phyloP scores from a whole-genome alignment of 2,888 invertebrate genomes.

The Cantharis flavilabris region DNA sequence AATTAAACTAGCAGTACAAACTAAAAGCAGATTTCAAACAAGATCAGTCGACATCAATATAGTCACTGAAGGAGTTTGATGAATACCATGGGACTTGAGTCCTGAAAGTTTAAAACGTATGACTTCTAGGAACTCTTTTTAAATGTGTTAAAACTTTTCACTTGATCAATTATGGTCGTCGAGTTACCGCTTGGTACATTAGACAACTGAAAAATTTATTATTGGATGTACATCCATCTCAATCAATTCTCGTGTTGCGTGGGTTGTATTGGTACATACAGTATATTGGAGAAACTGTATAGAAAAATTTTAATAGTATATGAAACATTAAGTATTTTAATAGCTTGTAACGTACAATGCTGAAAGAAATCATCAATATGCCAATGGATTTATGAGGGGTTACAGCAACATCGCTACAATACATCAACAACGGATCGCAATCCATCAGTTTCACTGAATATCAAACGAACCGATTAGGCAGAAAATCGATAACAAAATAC shows the following conservation, averaged over 20 bases:
- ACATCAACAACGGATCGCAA: slow-evolving; percentile 32
- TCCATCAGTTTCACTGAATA: slow-evolving; percentile 34
- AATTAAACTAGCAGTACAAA: slow-evolving; percentile 34
- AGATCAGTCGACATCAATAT: slow-evolving; percentile 26
- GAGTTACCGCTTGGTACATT: neutral
- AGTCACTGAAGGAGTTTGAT: slow-evolving; percentile 17
- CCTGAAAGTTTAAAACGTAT: slow-evolving; percentile 11
- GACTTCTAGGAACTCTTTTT: neutral
- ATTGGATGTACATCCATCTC: neutral
- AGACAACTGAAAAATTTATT: neutral
- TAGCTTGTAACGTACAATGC: slow-evolving; percentile 7
- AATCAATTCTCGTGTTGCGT: neutral
- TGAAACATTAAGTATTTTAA: slow-evolving; percentile 13
- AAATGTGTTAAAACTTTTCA: neutral
- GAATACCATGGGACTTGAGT: slow-evolving; percentile 18
- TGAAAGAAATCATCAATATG: slow-evolving; percentile 30
- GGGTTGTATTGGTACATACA: neutral
- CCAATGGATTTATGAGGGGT: slow-evolving; percentile 22
- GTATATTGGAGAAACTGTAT: neutral
- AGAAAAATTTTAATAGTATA: neutral
- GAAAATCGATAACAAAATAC: slow-evolving; percentile 37
- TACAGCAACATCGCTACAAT: slow-evolving; percentile 30
- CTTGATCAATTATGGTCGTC: neutral
- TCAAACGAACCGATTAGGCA: slow-evolving; percentile 40
- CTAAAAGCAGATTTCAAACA: slow-evolving; percentile 20